Evolutionary conservation across 2,113 vertebrate species (phyloP).

Genomic region (Alces alces): DNA sequence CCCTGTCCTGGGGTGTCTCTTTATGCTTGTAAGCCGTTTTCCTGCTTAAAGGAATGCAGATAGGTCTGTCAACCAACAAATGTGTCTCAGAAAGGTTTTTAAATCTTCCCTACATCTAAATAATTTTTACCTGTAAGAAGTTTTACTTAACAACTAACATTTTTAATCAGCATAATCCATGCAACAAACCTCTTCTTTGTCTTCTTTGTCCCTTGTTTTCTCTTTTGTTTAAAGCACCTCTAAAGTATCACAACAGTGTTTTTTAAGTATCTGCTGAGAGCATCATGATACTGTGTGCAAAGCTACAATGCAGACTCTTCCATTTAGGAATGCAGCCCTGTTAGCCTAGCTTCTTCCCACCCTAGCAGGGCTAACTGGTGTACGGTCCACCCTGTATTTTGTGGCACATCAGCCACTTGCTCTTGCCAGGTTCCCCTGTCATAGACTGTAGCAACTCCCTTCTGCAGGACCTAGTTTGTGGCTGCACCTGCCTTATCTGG

Average conservation of each 20-base stretch:
- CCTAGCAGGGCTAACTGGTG: not conserved
- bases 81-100: not conserved
- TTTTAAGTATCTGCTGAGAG: not conserved
- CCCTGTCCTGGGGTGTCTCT: not conserved
- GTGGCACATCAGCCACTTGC: fast-evolving
- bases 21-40: not conserved
- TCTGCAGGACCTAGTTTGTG: not conserved
- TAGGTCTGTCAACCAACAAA: not conserved
- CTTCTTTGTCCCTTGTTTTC: not conserved
- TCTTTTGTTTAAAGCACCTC: not conserved
- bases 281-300: not conserved
- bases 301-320: not conserved
- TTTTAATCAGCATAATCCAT: not conserved
- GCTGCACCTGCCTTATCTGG: not conserved
- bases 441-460: not conserved
- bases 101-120: not conserved
- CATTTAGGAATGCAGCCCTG: not conserved
- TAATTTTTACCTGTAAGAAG: not conserved
- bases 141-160: not conserved
- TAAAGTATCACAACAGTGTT: not conserved
- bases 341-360: not conserved
- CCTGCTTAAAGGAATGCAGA: not conserved
- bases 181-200: not conserved
- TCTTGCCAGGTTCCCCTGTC: not conserved
- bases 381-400: fast-evolving